These are phyloP conservation scores for Sorex maritimensis DNA, from an alignment of 2,797 vertebrate species.

Conservation along the genomic window DNA sequence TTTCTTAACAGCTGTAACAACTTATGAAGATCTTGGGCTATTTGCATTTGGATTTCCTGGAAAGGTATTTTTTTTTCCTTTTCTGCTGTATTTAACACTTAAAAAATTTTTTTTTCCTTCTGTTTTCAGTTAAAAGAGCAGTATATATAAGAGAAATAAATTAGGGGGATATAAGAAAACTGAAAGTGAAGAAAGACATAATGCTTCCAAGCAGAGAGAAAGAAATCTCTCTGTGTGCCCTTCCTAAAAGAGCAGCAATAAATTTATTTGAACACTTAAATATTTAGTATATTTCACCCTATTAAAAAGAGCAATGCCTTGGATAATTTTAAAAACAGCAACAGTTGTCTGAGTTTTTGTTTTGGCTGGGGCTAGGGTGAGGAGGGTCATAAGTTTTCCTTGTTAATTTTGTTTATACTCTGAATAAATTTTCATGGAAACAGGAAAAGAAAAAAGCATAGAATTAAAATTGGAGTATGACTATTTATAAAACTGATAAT, in stretches of 20 bases:
- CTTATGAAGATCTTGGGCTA: conserved; percentile 96
- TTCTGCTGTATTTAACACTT: not conserved
- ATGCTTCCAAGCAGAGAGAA: not conserved
- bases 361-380: no score
- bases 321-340: conserved; percentile 34
- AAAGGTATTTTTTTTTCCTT: conserved; percentile 91
- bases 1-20: conserved; percentile 93
- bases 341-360: not conserved
- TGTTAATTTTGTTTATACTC: conserved; percentile 51
- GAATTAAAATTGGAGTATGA: conserved; percentile 52
- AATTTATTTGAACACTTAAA: not conserved
- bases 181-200: not conserved
- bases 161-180: conserved; percentile 42
- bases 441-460: conserved; percentile 19
- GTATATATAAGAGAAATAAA: not conserved
- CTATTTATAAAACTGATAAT: conserved; percentile 28
- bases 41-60: conserved; percentile 94
- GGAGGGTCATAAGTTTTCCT: conserved; percentile 8
- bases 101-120: conserved; percentile 58
- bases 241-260: conserved; percentile 9
- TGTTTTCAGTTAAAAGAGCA: conserved; percentile 49
- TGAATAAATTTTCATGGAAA: conserved; percentile 48
- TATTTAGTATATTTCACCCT: conserved; percentile 20
- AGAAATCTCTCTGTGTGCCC: not conserved
- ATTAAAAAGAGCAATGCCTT: conserved; percentile 15